Percentiles rank a stretch among this genome's conserved stretches.
Evolutionary conservation across 2,113 vertebrate species (phyloP).

Genomic region (Gallinago media): DNA sequence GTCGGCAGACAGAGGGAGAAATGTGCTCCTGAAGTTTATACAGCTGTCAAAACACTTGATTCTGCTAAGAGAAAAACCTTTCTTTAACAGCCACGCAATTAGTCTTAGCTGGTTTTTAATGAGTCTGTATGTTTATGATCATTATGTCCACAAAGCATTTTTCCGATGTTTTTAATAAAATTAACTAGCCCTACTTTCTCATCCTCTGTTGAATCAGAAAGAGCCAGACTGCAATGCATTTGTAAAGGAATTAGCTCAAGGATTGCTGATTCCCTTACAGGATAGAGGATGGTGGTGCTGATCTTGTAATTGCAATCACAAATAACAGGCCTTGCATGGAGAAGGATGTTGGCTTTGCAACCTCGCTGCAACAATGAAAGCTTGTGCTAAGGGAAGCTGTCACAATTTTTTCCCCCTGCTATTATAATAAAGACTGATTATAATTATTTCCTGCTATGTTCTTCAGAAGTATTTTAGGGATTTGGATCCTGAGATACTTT

Average conservation of each 20-base stretch:
- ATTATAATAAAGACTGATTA: neutral
- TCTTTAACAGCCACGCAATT: neutral
- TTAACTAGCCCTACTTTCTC: neutral
- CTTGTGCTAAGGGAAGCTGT: neutral
- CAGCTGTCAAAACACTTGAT: conserved; percentile 25
- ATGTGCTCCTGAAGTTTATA: neutral
- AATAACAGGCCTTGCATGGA: neutral
- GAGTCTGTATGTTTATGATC: neutral
- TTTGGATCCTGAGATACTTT: conserved; percentile 36
- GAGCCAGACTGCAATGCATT: neutral
- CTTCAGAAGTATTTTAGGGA: conserved; percentile 11
- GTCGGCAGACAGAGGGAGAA: neutral
- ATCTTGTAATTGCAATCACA: neutral
- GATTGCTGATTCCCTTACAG: neutral
- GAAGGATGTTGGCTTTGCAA: neutral
- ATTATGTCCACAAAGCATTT: neutral
- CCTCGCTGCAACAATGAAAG: neutral
- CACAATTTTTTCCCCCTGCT: neutral
- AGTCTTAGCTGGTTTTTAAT: neutral
- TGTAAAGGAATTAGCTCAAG: neutral
- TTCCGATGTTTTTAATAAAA: neutral
- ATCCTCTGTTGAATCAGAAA: conserved; percentile 3
- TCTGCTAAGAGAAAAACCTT: conserved; percentile 1
- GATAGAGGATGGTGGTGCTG: neutral
- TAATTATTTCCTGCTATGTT: neutral